Base-by-base conservation (phyloP, 1,140 invertebrate species). In the Forficula auricularia region DNA sequence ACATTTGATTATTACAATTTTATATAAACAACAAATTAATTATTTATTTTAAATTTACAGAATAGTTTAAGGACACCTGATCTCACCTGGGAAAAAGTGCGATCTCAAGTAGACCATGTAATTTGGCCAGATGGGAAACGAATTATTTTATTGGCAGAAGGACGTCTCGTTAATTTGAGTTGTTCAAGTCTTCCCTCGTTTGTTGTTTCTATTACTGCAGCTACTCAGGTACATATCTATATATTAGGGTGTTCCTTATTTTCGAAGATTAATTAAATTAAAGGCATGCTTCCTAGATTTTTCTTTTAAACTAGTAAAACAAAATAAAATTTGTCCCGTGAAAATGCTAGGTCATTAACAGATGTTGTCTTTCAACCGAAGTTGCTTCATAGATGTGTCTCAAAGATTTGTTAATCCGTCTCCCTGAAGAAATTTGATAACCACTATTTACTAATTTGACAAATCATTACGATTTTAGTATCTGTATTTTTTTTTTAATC, bases 101-200 rank as follows among this genome's bases (percentile, higher is more conserved):
- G 92, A 39, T 92, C 89, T 14, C 90, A 96, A 69, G 91, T 97
- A 32, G 91, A 97, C 62, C 90, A 96, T 63, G 84, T 96, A 47
- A 90, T 94, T 50, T 96, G 89, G 86, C 83, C 86, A 19, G 86
- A 87, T 63, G 84, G 85, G 42, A 95, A 88, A 67, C 73, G 77
- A 51, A 86, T 90, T 46, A 85, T 97, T 37, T 67, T 98, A 27
- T 65, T 97, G 46, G 91, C 92, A 7, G 91, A 96, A 68, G 94
- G 92, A 35, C 74, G 92, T 22, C 66, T 97, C 14, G 89, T 95
- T 14, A 97, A 97, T 67, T 68, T 97, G 43, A 94, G 88, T 52
- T 97, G 91, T 63, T 97, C 91, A 22, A 94, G 87, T 60, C 78
- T 97, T 59, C 91, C 94, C 36, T 96, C 91, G 14, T 95, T 97